Conservation (phyloP, 2,113 vertebrate genomes). For the Carollia perspicillata region DNA sequence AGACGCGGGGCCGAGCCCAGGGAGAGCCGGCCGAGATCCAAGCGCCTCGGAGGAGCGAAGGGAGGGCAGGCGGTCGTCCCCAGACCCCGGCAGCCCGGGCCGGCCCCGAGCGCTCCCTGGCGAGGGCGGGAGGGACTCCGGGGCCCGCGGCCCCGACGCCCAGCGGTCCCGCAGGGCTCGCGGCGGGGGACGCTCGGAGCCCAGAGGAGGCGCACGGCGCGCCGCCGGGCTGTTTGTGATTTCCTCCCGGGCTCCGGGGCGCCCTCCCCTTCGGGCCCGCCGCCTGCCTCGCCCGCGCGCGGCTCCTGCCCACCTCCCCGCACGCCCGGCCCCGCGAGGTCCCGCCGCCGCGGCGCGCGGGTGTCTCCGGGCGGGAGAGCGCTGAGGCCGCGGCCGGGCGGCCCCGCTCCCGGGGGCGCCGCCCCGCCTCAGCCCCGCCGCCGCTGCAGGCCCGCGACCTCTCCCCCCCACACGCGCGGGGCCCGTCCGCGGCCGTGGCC, state of each 20-base stretch:
- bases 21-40: background rate
- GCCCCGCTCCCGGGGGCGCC: background rate
- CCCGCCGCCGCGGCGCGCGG: background rate
- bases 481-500: background rate
- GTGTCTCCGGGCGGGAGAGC: background rate
- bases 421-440: background rate
- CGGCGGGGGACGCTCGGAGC: background rate
- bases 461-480: background rate
- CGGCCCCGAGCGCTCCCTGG: background rate
- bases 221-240: background rate
- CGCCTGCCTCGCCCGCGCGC: background rate
- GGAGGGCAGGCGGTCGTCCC: background rate
- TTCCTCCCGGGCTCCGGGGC: constrained; percentile 37
- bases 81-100: background rate
- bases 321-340: background rate
- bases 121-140: background rate
- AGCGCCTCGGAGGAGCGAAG: background rate
- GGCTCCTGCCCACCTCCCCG: background rate
- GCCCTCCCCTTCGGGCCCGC: background rate
- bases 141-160: background rate
- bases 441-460: background rate
- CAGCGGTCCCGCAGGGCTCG: background rate
- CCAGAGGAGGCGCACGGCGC: background rate
- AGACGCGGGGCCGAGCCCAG: background rate
- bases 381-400: background rate